Evolutionary conservation across 2,113 vertebrate species (phyloP).

Genomic region (Hyperoodon ampullatus): DNA sequence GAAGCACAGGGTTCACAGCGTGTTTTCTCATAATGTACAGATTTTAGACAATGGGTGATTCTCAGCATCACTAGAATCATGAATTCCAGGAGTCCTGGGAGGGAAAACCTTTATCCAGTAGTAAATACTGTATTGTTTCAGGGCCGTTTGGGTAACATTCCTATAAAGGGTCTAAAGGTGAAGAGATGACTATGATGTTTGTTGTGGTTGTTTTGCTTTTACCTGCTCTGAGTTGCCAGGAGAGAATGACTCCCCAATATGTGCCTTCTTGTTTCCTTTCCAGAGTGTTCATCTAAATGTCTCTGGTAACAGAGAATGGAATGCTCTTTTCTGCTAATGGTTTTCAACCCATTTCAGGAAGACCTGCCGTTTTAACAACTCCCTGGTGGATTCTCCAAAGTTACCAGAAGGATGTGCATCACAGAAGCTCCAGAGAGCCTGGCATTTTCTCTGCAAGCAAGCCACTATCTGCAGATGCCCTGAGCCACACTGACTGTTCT

Average conservation of each 20-base stretch:
- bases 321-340: slow-evolving; percentile 42
- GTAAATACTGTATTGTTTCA: not conserved
- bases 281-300: slow-evolving; percentile 48
- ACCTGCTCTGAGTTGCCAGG: not conserved
- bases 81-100: not conserved
- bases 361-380: slow-evolving; percentile 26
- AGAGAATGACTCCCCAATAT: not conserved
- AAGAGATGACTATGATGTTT: not conserved
- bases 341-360: slow-evolving; percentile 47
- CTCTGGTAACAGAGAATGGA: not conserved
- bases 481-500: not conserved
- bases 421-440: not conserved
- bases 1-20: not conserved
- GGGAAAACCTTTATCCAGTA: not conserved
- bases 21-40: slow-evolving; percentile 33
- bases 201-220: not conserved
- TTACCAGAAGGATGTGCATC: not conserved
- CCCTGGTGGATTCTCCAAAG: slow-evolving; percentile 18
- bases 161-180: not conserved
- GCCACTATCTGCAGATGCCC: not conserved
- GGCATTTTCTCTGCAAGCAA: not conserved
- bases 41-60: not conserved
- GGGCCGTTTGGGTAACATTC: not conserved
- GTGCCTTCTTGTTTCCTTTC: slow-evolving; percentile 35
- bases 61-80: not conserved